A percentile compares a stretch with the other conserved stretches of the same genome.
Evolutionary conservation across 2,113 vertebrate species (phyloP).

Genomic region (Petromus typicus): DNA sequence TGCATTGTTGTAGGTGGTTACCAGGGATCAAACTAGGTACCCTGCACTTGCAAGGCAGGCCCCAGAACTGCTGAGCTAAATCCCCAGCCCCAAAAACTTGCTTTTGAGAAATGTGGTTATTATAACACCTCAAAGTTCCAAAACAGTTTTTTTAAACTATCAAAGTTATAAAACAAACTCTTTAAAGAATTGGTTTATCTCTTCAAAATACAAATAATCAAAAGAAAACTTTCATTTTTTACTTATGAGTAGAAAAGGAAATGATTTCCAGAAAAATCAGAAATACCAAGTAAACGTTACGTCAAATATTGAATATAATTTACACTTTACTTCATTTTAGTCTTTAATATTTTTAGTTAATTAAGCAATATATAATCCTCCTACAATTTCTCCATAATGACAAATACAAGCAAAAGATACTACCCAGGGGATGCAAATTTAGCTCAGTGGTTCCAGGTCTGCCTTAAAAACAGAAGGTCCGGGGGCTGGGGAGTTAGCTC

Average conservation of each 20-base stretch:
- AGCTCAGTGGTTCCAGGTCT: no score
- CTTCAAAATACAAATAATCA: constrained; percentile 33
- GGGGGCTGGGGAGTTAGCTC: no score
- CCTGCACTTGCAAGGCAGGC: no score
- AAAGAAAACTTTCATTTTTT: background rate
- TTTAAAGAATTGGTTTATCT: constrained; percentile 40
- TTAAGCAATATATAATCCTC: background rate
- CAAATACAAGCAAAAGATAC: background rate
- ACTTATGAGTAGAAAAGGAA: constrained; percentile 21
- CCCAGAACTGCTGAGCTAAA: no score
- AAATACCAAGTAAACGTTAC: constrained; percentile 34
- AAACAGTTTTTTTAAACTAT: constrained; percentile 30
- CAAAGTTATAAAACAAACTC: constrained; percentile 46
- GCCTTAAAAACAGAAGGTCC: no score
- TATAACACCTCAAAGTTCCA: constrained; percentile 38
- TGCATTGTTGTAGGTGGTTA: no score
- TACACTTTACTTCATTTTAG: constrained; percentile 29
- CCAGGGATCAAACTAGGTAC: no score
- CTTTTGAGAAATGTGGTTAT: background rate
- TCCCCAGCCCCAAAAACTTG: background rate
- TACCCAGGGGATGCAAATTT: no score
- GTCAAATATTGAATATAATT: constrained; percentile 51
- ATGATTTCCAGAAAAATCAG: constrained; percentile 24
- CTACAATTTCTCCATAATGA: background rate
- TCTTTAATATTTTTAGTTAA: background rate